Percentiles rank a stretch among this genome's conserved stretches.
phyloP scores from a whole-genome alignment of 2,888 invertebrate genomes.

The Drosophila algonquin region DNA sequence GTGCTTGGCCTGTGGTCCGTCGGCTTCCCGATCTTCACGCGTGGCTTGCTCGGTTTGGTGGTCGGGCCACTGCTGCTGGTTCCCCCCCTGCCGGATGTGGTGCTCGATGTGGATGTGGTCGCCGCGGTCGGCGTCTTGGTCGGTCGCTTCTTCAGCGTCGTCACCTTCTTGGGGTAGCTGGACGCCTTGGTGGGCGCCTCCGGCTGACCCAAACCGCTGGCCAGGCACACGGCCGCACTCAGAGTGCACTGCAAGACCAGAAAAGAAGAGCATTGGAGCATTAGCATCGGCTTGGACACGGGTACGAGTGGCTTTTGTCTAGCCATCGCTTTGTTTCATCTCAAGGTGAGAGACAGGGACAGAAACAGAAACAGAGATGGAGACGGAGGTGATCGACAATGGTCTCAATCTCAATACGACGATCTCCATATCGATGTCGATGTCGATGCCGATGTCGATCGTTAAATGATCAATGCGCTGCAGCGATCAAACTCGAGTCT shows the following conservation, averaged over 20 bases:
- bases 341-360: slow-evolving; percentile 64
- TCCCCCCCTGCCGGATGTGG: slow-evolving; percentile 4
- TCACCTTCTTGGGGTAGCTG: slow-evolving; percentile 81
- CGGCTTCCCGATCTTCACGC: slow-evolving; percentile 51
- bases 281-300: slow-evolving; percentile 6
- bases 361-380: slow-evolving; percentile 49
- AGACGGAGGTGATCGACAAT: slow-evolving; percentile 52
- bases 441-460: slow-evolving; percentile 36
- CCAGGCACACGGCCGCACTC: slow-evolving; percentile 60
- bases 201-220: slow-evolving; percentile 44
- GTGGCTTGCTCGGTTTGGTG: slow-evolving; percentile 66
- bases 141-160: slow-evolving; percentile 77
- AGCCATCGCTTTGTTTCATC: slow-evolving; percentile 41
- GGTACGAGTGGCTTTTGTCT: slow-evolving; percentile 20
- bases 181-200: slow-evolving; percentile 44
- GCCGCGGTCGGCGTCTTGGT: slow-evolving; percentile 64
- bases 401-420: slow-evolving; percentile 21
- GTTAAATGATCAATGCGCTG: slow-evolving; percentile 36
- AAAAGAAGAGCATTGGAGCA: background rate
- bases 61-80: slow-evolving; percentile 30
- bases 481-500: background rate
- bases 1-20: background rate
- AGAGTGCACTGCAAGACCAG: slow-evolving; percentile 53
- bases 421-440: slow-evolving; percentile 37
- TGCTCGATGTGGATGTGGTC: slow-evolving; percentile 18